A percentile compares a stretch with the other conserved stretches of the same genome.
phyloP scores from a whole-genome alignment of 2,888 invertebrate genomes.

The Leptarthrus brevirostris region DNA sequence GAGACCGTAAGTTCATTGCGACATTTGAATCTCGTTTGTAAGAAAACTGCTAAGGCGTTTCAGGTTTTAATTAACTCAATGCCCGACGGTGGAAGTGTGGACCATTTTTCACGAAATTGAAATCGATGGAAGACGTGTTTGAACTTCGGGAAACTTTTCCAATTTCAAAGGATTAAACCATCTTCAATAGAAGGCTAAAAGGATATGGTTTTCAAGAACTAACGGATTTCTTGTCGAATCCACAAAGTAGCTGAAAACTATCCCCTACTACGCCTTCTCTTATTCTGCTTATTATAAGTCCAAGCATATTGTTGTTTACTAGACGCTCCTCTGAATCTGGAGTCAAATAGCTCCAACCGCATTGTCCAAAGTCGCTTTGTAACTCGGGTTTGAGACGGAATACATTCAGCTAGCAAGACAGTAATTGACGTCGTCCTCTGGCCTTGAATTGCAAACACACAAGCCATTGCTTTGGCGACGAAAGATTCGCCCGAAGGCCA shows the following conservation, averaged over 20 bases:
- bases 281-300: not conserved
- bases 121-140: not conserved
- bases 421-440: not conserved
- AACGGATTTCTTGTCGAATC: not conserved
- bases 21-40: not conserved
- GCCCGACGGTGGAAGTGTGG: not conserved
- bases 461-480: constrained; percentile 16
- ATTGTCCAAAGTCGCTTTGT: not conserved
- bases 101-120: not conserved
- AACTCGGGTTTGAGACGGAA: not conserved
- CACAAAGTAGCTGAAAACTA: not conserved
- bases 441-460: constrained; percentile 1
- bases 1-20: not conserved
- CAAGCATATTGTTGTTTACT: constrained; percentile 9
- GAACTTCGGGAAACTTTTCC: constrained; percentile 16
- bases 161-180: constrained; percentile 9
- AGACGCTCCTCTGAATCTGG: not conserved
- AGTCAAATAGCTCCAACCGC: not conserved
- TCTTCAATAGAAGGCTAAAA: not conserved
- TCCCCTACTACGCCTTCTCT: not conserved
- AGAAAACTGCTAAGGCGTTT: not conserved
- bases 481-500: not conserved
- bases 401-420: not conserved
- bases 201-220: not conserved
- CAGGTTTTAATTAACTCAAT: not conserved